Base-by-base conservation (phyloP, 1,140 invertebrate species). In the Magallana gigas region DNA sequence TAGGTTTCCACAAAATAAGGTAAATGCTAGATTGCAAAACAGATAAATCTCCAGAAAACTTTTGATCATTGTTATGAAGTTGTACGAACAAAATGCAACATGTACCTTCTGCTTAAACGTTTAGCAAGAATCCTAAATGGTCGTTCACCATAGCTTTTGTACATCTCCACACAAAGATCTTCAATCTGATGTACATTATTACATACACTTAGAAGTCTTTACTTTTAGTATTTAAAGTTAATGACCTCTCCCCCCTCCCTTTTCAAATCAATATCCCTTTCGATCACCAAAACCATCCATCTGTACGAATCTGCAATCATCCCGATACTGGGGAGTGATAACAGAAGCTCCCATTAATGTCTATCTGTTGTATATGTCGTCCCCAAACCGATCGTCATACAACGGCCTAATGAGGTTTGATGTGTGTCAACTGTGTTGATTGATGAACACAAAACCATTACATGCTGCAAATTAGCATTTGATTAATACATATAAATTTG, bases 401-500 rank as follows among this genome's bases (percentile, higher is more conserved):
- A 23, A 71, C 64, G 23, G 29, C 18, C 18, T 71, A 71, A 71
- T 71, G 64, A 71, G 64, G 29, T 9, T 71, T 71, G 64, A 71
- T 71, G 29, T 71, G 64, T 71, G 64, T 71, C 64, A 71, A 71
- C 64, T 23, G 18, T 18, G 18, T 71, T 71, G 64, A 71, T 71
- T 71, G 64, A 71, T 71, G 64, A 71, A 71, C 18, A 71, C 18
- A 71, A 71, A 71, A 23, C 64, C 29, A 11, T 71, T 23, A 71
- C 64, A 71, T 29, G 23, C 64, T 23, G 64, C 64, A 71, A 71
- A 71, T 71, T 71, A 71, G 64, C 64, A 71, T 71, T 71, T 71
- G 64, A 71, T 71, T 71, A 71, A 71, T 71, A 71, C 64, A 71
- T 71, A 71, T 71, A 71, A 71, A 71, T 71, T 71, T 23, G 29